Evolutionary conservation across 2,797 vertebrate species (phyloP).

Genomic region (Eidolon dupreanum): DNA sequence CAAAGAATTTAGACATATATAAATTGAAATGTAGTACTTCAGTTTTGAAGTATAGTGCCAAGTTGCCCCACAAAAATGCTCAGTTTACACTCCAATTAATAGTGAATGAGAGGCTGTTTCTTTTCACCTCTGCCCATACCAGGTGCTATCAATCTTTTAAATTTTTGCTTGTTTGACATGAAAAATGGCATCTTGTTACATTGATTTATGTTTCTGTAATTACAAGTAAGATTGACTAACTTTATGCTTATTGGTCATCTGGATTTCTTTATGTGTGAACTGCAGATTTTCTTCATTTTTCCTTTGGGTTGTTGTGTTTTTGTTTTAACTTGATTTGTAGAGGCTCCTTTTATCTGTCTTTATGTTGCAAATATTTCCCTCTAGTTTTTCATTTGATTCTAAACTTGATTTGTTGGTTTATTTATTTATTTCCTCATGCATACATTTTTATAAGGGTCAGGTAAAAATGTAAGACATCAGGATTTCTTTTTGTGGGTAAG

Average conservation of each 20-base stretch:
- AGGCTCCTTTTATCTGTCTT: not conserved
- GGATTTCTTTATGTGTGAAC: constrained; percentile 33
- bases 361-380: not conserved
- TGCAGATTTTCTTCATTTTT: constrained; percentile 8
- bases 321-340: constrained; percentile 12
- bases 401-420: not conserved
- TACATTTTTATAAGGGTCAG: constrained; percentile 12
- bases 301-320: not conserved
- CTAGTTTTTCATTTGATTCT: constrained; percentile 33
- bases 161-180: constrained; percentile 48
- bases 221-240: not conserved
- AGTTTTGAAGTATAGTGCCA: constrained; percentile 5
- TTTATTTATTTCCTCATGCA: not conserved
- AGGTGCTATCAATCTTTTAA: not conserved
- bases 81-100: not conserved
- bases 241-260: constrained; percentile 33
- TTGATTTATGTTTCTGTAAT: constrained; percentile 41
- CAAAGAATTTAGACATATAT: not conserved
- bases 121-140: not conserved
- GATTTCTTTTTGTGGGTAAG: not conserved
- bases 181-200: constrained; percentile 49
- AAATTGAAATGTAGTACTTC: not conserved
- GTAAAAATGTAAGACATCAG: not conserved
- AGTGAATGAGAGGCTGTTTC: not conserved
- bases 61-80: not conserved